Conservation (phyloP, 1,140 invertebrate species). For the Drosophila jambulina region DNA sequence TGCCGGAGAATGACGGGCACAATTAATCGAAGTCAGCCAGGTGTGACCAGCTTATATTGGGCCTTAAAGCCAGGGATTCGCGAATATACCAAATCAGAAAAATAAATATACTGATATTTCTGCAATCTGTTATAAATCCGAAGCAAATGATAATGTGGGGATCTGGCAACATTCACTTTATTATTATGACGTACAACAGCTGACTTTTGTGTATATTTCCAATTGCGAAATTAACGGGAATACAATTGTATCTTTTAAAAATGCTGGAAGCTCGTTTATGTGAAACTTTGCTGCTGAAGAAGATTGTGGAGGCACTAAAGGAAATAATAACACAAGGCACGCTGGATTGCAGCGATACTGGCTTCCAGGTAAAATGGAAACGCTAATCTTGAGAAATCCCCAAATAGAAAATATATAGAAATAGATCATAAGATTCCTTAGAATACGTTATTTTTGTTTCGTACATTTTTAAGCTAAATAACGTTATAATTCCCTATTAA, state of each 20-base stretch:
- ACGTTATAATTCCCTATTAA: too few relatives aligned
- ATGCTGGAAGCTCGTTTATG: conserved; percentile 98
- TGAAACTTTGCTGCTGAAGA: conserved; percentile 96
- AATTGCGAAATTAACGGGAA: conserved; percentile 54
- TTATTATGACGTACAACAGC: conserved; percentile 1
- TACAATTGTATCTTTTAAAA: conserved; percentile 11
- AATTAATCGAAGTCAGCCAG: conserved; percentile 47
- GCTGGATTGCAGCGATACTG: conserved; percentile 98
- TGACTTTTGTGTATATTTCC: conserved; percentile 18
- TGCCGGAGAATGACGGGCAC: conserved; percentile 72
- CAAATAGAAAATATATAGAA: not conserved
- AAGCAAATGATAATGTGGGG: too few relatives aligned
- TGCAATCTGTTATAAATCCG: too few relatives aligned
- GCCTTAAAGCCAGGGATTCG: not conserved
- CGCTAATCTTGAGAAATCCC: not conserved
- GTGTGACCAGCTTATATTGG: not conserved
- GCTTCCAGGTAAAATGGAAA: conserved; percentile 91
- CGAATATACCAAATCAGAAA: not conserved
- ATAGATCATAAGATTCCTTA: not conserved
- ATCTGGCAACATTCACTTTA: not conserved
- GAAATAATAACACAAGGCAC: conserved; percentile 98
- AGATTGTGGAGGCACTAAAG: conserved; percentile 98
- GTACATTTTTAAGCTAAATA: too few relatives aligned
- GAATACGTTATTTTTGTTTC: too few relatives aligned
- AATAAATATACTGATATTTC: too few relatives aligned